These are phyloP conservation scores for Isurus oxyrinchus DNA, from an alignment of 2,113 vertebrate species.

Conservation along the genomic window DNA sequence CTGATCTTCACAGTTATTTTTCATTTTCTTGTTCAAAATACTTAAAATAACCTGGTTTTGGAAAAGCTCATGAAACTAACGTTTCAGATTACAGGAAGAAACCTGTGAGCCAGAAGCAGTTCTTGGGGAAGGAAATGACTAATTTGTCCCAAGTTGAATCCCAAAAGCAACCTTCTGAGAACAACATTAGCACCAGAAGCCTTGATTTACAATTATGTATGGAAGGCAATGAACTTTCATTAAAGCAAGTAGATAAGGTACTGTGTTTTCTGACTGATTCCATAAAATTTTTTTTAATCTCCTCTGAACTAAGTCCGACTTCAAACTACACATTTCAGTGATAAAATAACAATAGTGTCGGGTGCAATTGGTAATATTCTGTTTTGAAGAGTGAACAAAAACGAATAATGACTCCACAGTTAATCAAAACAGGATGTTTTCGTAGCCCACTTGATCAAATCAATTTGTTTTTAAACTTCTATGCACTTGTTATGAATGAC, in stretches of 20 bases:
- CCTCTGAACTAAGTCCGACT: background rate
- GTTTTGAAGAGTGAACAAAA: background rate
- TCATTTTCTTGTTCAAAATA: background rate
- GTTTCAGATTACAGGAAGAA: constrained; percentile 20
- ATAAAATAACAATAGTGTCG: background rate
- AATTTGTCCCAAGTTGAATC: constrained; percentile 30
- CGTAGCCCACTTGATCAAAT: background rate
- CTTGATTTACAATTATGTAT: background rate
- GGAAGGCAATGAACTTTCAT: background rate
- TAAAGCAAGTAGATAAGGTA: background rate
- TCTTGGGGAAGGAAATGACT: constrained; percentile 34
- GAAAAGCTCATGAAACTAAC: background rate
- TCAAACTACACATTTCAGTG: background rate
- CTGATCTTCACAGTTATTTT: background rate
- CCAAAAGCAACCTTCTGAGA: background rate
- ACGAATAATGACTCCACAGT: background rate
- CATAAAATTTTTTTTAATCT: background rate
- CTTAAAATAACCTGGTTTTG: background rate
- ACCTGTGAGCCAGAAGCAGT: constrained; percentile 19
- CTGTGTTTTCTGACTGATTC: background rate
- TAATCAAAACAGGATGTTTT: constrained; percentile 28
- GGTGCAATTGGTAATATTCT: constrained; percentile 7
- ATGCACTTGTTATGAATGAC: background rate
- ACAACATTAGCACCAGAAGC: background rate
- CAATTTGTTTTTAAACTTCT: constrained; percentile 8